Evolutionary conservation across 2,113 vertebrate genomes (phyloP).

Genomic region (Hemichromis elongatus): DNA sequence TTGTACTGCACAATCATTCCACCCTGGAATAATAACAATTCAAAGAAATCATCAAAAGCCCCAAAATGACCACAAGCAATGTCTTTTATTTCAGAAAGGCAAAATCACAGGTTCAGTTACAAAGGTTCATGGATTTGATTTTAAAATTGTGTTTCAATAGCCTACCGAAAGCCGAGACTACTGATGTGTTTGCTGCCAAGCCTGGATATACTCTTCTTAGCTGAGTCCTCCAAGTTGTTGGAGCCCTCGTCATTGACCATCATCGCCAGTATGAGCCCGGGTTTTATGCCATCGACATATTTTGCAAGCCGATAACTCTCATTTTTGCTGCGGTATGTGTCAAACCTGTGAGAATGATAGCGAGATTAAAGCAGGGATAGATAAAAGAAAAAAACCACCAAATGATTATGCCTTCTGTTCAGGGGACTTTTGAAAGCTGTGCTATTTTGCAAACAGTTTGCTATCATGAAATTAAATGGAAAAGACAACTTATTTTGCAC

Average conservation of each 20-base stretch:
- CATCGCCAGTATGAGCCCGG: constrained; percentile 83
- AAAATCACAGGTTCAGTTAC: fast-evolving
- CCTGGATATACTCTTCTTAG: constrained; percentile 82
- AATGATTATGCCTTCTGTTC: neutral
- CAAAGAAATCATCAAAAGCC: neutral
- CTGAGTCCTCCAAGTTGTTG: constrained; percentile 85
- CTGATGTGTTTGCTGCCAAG: constrained; percentile 89
- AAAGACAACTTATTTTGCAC: neutral
- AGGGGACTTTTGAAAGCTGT: neutral
- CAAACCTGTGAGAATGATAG: constrained; percentile 76
- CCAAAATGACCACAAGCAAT: neutral
- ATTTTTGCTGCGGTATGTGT: constrained; percentile 87
- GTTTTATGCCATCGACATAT: constrained; percentile 75
- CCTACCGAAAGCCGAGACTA: constrained; percentile 89
- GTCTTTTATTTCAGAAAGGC: neutral
- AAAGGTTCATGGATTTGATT: neutral
- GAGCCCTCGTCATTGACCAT: constrained; percentile 96
- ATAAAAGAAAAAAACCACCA: neutral
- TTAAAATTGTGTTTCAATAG: neutral
- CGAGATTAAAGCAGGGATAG: neutral
- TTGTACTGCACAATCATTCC: neutral
- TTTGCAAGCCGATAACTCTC: constrained; percentile 87
- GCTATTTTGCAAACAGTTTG: neutral
- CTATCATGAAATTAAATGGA: neutral
- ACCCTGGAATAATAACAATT: neutral